These are phyloP conservation scores for Phoenicopterus ruber DNA, from an alignment of 2,113 vertebrate genomes.

Conservation along the genomic window DNA sequence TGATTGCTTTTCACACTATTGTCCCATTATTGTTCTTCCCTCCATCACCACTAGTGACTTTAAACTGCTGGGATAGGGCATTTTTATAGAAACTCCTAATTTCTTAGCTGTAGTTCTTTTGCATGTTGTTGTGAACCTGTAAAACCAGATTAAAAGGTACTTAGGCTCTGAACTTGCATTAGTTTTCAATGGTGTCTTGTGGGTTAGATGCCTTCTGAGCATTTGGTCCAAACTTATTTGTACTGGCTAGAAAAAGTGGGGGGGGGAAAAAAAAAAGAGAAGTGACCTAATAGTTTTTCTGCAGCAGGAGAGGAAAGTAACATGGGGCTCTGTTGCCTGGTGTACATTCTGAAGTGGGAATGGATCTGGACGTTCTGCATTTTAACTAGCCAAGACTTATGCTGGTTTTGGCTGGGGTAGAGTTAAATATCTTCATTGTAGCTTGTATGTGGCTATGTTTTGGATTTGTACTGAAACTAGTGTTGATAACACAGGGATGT, in stretches of 20 bases:
- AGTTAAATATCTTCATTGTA: background rate
- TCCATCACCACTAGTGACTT: background rate
- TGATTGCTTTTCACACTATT: background rate
- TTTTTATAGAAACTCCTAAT: background rate
- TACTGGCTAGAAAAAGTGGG: background rate
- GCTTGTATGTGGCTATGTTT: background rate
- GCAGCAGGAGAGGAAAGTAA: background rate
- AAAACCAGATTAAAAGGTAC: background rate
- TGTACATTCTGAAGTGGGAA: background rate
- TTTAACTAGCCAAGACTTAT: background rate
- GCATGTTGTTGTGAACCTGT: background rate
- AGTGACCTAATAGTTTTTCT: background rate
- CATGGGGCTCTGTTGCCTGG: background rate
- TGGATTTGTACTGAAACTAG: background rate
- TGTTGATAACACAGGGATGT: background rate
- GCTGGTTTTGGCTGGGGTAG: background rate
- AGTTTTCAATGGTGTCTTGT: background rate
- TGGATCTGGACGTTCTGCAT: background rate
- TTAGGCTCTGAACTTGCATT: background rate
- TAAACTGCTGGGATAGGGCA: background rate
- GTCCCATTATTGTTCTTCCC: background rate
- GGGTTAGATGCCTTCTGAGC: background rate
- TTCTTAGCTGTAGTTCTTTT: background rate
- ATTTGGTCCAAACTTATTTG: background rate
- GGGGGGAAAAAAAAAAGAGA: background rate